Conservation (phyloP, 2,888 invertebrate genomes). For the Brenthis daphne region DNA sequence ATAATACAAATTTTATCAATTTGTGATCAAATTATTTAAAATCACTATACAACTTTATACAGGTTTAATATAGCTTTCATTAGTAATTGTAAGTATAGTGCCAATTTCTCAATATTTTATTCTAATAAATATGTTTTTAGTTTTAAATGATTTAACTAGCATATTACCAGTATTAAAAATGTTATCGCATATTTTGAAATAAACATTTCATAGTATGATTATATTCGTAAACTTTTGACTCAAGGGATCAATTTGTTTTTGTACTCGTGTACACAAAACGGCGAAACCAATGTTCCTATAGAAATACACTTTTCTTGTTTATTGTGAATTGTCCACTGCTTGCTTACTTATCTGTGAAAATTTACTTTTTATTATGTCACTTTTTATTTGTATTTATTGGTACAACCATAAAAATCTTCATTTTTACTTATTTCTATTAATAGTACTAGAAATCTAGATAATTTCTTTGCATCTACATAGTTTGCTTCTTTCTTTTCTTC, state of each 20-base stretch:
- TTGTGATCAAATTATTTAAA: too few relatives aligned
- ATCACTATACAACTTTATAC: too few relatives aligned
- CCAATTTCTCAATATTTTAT: too few relatives aligned
- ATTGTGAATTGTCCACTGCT: background rate
- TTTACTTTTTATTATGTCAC: background rate
- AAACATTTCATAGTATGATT: background rate
- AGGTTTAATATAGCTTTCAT: too few relatives aligned
- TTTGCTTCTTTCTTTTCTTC: too few relatives aligned
- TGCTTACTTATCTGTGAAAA: background rate
- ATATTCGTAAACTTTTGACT: constrained; percentile 18
- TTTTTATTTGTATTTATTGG: too few relatives aligned
- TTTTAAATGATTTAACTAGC: background rate
- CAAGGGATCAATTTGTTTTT: constrained; percentile 31
- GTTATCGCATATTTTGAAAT: background rate
- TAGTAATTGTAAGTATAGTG: too few relatives aligned
- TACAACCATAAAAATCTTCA: too few relatives aligned
- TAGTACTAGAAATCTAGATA: too few relatives aligned
- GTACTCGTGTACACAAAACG: constrained; percentile 26
- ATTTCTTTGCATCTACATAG: too few relatives aligned
- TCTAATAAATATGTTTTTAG: too few relatives aligned
- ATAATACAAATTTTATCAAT: background rate
- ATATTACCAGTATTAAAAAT: background rate
- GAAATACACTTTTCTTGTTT: constrained; percentile 7
- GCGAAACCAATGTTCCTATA: background rate
- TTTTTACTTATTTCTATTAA: too few relatives aligned